A percentile compares a stretch with the other conserved stretches of the same genome.
Evolutionary conservation across 2,113 vertebrate species (phyloP).

Genomic region (Mohoua ochrocephala): DNA sequence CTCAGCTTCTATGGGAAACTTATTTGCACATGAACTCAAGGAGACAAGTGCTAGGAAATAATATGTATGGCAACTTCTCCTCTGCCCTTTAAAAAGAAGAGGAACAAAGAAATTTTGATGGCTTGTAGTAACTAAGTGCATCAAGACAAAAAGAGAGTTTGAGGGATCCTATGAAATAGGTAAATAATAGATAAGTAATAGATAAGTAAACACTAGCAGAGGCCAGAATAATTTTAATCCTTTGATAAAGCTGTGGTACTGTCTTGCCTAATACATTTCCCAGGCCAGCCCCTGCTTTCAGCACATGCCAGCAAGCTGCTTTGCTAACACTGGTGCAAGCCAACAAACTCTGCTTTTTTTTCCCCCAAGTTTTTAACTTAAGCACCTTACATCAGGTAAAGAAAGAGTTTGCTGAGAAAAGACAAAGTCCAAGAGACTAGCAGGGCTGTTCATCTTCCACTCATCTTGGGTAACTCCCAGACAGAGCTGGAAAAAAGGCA

Average conservation of each 20-base stretch:
- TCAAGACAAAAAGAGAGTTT: background rate
- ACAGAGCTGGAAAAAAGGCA: background rate
- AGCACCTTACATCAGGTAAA: background rate
- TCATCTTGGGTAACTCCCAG: background rate
- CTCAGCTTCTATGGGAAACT: background rate
- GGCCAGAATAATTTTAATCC: background rate
- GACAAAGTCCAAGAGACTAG: background rate
- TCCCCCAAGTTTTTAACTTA: background rate
- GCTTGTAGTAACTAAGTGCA: background rate
- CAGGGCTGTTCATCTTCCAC: background rate
- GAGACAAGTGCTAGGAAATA: background rate
- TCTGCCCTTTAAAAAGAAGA: background rate
- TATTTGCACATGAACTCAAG: background rate
- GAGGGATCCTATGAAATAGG: background rate
- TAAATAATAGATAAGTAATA: background rate
- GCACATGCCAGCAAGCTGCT: background rate
- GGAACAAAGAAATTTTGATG: background rate
- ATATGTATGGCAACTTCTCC: background rate
- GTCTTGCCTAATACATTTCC: background rate
- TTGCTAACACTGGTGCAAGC: background rate
- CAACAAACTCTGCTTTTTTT: background rate
- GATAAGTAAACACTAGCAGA: background rate
- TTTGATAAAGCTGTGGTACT: background rate
- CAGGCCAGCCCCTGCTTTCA: fast-evolving
- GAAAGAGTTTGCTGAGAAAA: background rate